Evolutionary conservation across 2,113 vertebrate genomes (phyloP), one percentile per base, ranked within the genome.

Genomic region (Cinclus mexicanus): DNA sequence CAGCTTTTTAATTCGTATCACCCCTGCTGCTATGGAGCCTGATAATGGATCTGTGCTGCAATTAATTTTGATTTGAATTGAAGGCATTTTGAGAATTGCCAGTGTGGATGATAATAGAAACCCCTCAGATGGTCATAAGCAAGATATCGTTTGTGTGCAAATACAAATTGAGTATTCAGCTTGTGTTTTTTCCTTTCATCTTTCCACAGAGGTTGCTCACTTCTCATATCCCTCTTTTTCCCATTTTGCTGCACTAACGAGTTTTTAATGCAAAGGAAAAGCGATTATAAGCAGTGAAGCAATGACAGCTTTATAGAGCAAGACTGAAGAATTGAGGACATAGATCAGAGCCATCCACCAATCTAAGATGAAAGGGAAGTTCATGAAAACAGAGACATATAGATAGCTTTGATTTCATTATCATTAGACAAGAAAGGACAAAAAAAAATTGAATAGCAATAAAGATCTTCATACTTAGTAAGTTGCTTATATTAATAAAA

Each of bases 231-330:
- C 77, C n/a, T 94, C 69, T 92, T 85, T 74, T 89, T 55, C 80
- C 39, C 41, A 49, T 96, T 97, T 95, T 93, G 56, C 64, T 95
- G 77, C 82, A 55, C 81, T 97, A 93, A 97, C 4, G 92, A 96
- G 93, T 95, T 94, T 93, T 87, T 97, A 95, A 95, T 91, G 77
- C 69, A 91, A 96, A 96, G 76, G 90, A 68, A 89, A 97, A 96
- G 76, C n/a, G 64, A 96, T 90, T 90, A 83, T 91, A 96, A 83
- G 85, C 93, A 95, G 37, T 80, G 94, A 97, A 97, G 96, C 91
- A 92, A 94, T 97, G 85, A 90, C 94, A 94, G 59, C 77, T 93
- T 93, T 91, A 81, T 50, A 74, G 93, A 97, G 82, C 81, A 93
- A 57, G 60, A 91, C 76, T 77, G 82, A 80, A 61, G 57, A 83